Conservation (phyloP, 23 tunicate genomes). For the Trididemnum clinides region DNA sequence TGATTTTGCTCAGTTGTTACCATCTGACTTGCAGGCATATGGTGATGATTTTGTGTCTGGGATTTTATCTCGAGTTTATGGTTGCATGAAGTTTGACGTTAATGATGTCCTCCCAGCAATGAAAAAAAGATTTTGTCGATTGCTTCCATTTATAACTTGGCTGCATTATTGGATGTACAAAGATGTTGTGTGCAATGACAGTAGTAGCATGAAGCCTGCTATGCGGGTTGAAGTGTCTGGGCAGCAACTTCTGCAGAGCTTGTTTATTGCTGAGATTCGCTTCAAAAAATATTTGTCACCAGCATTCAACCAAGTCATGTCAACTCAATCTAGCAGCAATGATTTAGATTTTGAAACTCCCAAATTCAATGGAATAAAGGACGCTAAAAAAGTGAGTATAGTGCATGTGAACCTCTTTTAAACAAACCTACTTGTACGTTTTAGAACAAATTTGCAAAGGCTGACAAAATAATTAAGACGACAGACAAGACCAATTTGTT, state of each 20-base stretch:
- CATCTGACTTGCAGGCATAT: not conserved
- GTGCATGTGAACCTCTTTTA: too few relatives aligned
- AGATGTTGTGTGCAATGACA: not conserved
- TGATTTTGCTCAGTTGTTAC: not conserved
- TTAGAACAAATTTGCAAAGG: too few relatives aligned
- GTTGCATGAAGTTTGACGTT: not conserved
- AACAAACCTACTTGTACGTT: too few relatives aligned
- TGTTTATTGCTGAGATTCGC: slow-evolving; percentile 76
- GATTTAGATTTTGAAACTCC: too few relatives aligned
- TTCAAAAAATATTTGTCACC: slow-evolving; percentile 26
- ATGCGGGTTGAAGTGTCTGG: slow-evolving; percentile 51
- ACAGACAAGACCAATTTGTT: too few relatives aligned
- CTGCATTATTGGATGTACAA: slow-evolving; percentile 62
- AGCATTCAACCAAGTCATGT: not conserved
- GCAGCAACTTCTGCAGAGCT: slow-evolving; percentile 61
- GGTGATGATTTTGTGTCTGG: not conserved
- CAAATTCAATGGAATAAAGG: too few relatives aligned
- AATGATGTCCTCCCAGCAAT: slow-evolving; percentile 19
- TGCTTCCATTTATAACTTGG: slow-evolving; percentile 68
- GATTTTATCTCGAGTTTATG: not conserved
- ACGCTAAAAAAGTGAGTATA: too few relatives aligned
- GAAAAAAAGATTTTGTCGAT: slow-evolving; percentile 50
- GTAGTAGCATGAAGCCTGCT: not conserved
- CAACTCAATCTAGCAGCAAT: not conserved
- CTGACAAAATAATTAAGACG: too few relatives aligned